These are phyloP conservation scores for Stomatorhinus ivindoensis DNA, from an alignment of 2,113 vertebrate species.

Conservation along the genomic window DNA sequence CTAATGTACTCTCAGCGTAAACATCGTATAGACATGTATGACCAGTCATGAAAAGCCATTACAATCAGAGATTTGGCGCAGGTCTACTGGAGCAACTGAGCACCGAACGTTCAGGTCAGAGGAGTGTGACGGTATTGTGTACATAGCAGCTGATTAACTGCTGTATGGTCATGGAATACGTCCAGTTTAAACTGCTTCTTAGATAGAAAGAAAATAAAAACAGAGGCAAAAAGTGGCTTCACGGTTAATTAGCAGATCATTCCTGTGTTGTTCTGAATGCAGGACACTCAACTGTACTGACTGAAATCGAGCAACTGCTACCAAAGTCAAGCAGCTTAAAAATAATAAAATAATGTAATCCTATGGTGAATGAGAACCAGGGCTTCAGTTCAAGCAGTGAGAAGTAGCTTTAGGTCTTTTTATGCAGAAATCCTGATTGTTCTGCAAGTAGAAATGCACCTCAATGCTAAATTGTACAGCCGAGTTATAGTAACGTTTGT, in stretches of 20 bases:
- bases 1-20: neutral
- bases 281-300: neutral
- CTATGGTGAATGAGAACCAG: neutral
- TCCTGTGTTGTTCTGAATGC: neutral
- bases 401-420: neutral
- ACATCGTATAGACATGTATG: neutral
- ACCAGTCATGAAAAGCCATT: neutral
- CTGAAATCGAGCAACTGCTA: neutral
- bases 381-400: neutral
- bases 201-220: neutral
- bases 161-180: neutral
- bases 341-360: neutral
- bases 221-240: neutral
- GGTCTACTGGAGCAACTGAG: neutral
- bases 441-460: neutral
- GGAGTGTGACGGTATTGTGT: neutral
- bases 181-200: constrained; percentile 6
- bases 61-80: neutral
- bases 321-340: neutral
- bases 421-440: neutral
- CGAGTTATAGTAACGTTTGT: neutral
- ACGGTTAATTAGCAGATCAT: neutral
- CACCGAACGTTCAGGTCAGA: neutral
- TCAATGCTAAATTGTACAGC: neutral
- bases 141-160: neutral